Percentiles rank a stretch among this genome's conserved stretches.
Conservation (phyloP, 2,113 vertebrate species). For the Callocephalon fimbriatum region DNA sequence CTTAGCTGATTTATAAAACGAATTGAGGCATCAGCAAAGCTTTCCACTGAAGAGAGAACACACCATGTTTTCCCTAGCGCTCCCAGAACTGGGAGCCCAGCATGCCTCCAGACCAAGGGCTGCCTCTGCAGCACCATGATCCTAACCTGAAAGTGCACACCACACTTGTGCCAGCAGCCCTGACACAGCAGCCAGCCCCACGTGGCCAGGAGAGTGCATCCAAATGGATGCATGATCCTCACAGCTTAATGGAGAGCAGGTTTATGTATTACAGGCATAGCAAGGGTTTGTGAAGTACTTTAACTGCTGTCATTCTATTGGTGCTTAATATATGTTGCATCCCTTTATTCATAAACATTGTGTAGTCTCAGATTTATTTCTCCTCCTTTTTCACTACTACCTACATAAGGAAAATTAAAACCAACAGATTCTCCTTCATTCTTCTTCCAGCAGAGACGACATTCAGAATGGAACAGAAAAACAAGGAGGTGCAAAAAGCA, state of each 20-base stretch:
- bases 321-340: accelerated
- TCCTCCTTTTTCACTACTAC: neutral
- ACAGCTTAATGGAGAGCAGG: neutral
- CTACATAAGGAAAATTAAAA: accelerated
- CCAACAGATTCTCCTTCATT: neutral
- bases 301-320: neutral
- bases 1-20: neutral
- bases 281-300: neutral
- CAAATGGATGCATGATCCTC: neutral
- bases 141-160: neutral
- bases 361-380: neutral
- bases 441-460: neutral
- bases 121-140: accelerated
- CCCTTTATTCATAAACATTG: neutral
- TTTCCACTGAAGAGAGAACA: accelerated
- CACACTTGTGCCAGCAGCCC: neutral
- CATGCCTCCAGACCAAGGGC: neutral
- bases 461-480: neutral
- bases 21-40: neutral
- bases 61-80: accelerated
- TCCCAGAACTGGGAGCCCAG: accelerated
- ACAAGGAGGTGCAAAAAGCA: neutral
- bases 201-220: neutral
- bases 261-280: neutral
- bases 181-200: slow-evolving; percentile 25